A percentile compares a stretch with the other conserved stretches of the same genome.
Conservation (phyloP, 2,888 invertebrate genomes). For the Agrotis exclamationis region DNA sequence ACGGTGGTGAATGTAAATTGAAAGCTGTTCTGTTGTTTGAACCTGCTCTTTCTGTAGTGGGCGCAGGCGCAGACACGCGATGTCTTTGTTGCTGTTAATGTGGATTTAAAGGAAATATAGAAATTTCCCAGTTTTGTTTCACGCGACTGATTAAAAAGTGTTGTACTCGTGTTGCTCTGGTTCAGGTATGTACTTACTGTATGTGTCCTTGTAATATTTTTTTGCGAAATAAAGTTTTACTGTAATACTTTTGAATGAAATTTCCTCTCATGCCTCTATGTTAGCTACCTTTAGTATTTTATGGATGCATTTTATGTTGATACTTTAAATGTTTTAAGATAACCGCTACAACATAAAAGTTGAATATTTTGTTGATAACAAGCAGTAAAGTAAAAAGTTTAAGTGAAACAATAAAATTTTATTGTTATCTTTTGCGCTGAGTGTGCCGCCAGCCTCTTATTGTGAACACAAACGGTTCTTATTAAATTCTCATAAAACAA, state of each 20-base stretch:
- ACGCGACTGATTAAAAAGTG: background rate
- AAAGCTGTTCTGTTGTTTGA: slow-evolving; percentile 39
- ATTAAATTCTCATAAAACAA: slow-evolving; percentile 70
- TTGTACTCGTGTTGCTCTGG: background rate
- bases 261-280: background rate
- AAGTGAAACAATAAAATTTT: slow-evolving; percentile 22
- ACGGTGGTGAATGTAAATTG: slow-evolving; percentile 42
- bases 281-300: slow-evolving; percentile 6
- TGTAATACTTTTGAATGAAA: background rate
- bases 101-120: background rate
- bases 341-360: background rate
- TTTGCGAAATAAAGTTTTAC: background rate
- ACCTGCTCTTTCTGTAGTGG: slow-evolving; percentile 42
- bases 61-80: slow-evolving; percentile 38
- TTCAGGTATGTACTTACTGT: background rate
- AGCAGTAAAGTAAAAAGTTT: slow-evolving; percentile 35
- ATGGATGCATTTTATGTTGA: slow-evolving; percentile 2
- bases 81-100: slow-evolving; percentile 12
- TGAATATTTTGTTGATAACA: slow-evolving; percentile 34
- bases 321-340: slow-evolving; percentile 6
- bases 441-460: slow-evolving; percentile 30
- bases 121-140: background rate
- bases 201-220: too few species aligned
- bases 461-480: slow-evolving; percentile 55
- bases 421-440: slow-evolving; percentile 20